Base-by-base conservation (phyloP, 1,140 invertebrate species). In the Cotesia vestalis region DNA sequence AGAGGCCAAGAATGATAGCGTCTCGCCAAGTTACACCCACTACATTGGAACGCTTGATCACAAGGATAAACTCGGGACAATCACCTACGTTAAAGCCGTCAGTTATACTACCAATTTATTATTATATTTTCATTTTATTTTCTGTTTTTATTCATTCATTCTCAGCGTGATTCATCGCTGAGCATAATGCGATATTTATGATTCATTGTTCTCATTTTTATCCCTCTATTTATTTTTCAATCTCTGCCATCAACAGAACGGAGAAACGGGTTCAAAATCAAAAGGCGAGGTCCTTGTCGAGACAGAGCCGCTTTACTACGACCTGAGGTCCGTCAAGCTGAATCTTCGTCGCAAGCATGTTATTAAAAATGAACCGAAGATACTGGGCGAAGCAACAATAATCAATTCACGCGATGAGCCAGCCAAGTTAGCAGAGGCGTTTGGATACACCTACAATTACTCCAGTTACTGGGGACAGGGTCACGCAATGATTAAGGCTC, bases 381-480 rank as follows among this genome's bases (percentile, higher is more conserved):
- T 91, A 62, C 85, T 94, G 57, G 91, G 89, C 4, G 84, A 89
- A 66, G 87, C 89, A 8, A 87, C 89, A 12, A 86, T 95, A 66
- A 88, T 84, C 57, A 95, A 95, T 76, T 83, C 84, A 4, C 89
- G 87, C 27, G 86, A 88, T 9, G 81, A 85, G 40, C 83, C 83
- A 6, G 81, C 77, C 3, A 88, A 88, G 2, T 89, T 93, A 20
- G 93, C 92, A 40, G 90, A 92, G 55, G 92, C 91, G 20, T 89
- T 94, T 40, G 88, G 84, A 72, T 95, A 93, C 79, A 88, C 89
- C 11, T 92, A 90, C 73, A 90, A 90, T 55, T 91, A 94, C 71
- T 89, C 87, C 0, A 84, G 92, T 62, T 91, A 91, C 78, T 94
- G 93, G 93, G 93, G 93, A 34, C 92, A 94, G 70, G 91, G 92